Percentiles rank a stretch among this genome's conserved stretches.
Evolutionary conservation across 2,797 vertebrate species (phyloP).

Genomic region (Triplophysa bombifrons): DNA sequence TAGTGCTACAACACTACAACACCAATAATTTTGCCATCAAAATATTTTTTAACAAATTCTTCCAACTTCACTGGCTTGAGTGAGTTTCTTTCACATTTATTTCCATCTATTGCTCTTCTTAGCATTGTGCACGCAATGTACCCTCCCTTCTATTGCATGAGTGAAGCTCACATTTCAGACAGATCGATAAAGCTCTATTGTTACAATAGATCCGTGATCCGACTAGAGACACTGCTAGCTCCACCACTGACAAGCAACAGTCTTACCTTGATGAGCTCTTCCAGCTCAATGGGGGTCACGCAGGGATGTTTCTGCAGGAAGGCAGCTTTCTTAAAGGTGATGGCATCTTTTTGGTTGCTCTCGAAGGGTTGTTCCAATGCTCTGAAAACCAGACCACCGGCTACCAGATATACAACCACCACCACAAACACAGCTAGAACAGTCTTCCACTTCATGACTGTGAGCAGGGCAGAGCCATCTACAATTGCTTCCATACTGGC

Average conservation of each 20-base stretch:
- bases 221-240: conserved; percentile 38
- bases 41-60: conserved; percentile 3
- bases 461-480: conserved; percentile 80
- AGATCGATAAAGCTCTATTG: conserved; percentile 62
- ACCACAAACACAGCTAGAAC: conserved; percentile 93
- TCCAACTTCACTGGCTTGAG: background rate
- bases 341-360: conserved; percentile 89
- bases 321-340: conserved; percentile 87
- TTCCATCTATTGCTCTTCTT: conserved; percentile 30
- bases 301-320: conserved; percentile 89
- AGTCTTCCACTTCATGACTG: conserved; percentile 97
- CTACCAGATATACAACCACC: conserved; percentile 90
- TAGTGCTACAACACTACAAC: background rate
- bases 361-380: conserved; percentile 93
- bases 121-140: conserved; percentile 39
- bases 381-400: conserved; percentile 87
- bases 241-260: conserved; percentile 37
- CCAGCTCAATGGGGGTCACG: conserved; percentile 85
- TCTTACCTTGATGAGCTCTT: conserved; percentile 90
- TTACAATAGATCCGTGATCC: conserved; percentile 63
- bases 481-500: conserved; percentile 83
- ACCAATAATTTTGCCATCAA: background rate
- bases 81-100: conserved; percentile 29
- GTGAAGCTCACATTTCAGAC: conserved; percentile 50
- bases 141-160: conserved; percentile 31